A percentile compares a stretch with the other conserved stretches of the same genome.
phyloP scores from a whole-genome alignment of 2,797 vertebrate genomes.

The Acrocephalus scirpaceus region DNA sequence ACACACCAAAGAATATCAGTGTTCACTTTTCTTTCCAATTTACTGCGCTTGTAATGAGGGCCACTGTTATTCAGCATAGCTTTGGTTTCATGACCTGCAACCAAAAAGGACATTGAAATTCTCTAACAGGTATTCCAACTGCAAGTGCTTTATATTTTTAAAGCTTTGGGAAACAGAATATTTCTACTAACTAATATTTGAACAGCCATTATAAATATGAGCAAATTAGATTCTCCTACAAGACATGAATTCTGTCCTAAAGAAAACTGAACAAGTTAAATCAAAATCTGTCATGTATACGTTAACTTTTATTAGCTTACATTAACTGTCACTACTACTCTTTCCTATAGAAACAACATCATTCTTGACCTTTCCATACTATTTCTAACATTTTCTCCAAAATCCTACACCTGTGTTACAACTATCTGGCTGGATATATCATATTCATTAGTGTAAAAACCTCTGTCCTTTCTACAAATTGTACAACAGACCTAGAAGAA shows the following conservation, averaged over 20 bases:
- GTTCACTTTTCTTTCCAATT: constrained; percentile 89
- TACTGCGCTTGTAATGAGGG: constrained; percentile 90
- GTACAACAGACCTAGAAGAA: background rate
- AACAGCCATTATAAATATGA: background rate
- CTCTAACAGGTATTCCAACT: background rate
- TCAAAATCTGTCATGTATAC: background rate
- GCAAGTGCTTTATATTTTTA: background rate
- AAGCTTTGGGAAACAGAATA: background rate
- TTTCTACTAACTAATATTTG: background rate
- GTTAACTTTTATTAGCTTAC: background rate
- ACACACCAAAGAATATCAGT: constrained; percentile 92
- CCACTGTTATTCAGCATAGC: constrained; percentile 95
- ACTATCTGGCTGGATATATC: background rate
- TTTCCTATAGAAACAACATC: background rate
- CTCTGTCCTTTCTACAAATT: background rate
- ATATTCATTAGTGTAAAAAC: background rate
- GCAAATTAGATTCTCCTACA: background rate
- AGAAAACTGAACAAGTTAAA: background rate
- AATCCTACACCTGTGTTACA: background rate
- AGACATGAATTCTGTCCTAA: background rate
- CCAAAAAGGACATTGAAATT: background rate
- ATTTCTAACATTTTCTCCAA: background rate
- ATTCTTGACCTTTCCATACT: background rate
- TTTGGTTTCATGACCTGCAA: constrained; percentile 95
- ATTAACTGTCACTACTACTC: background rate